phyloP scores from a whole-genome alignment of 2,888 invertebrate species.

The Drosophila nr. perissopoda region DNA sequence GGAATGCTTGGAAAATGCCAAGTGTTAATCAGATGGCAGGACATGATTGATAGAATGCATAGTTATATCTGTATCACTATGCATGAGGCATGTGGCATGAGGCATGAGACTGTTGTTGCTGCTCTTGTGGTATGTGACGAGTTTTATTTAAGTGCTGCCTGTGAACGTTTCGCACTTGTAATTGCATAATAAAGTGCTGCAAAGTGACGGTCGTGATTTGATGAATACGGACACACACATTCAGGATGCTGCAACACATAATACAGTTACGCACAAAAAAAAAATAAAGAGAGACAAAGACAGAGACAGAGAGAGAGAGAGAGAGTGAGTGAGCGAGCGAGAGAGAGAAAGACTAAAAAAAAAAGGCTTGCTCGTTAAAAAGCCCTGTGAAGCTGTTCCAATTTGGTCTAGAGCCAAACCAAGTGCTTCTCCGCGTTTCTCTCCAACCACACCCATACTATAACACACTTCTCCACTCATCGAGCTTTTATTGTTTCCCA shows the following conservation, averaged over 20 bases:
- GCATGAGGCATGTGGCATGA: background rate
- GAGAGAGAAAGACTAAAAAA: background rate
- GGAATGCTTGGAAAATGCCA: slow-evolving; percentile 8
- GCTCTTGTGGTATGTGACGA: slow-evolving; percentile 3
- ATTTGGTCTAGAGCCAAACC: slow-evolving; percentile 40
- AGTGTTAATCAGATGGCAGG: slow-evolving; percentile 53
- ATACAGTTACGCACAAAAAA: slow-evolving; percentile 3
- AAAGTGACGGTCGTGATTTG: slow-evolving; percentile 59
- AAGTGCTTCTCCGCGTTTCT: slow-evolving; percentile 6
- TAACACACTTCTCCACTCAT: slow-evolving; percentile 20
- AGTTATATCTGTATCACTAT: slow-evolving; percentile 40
- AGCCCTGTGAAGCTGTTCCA: slow-evolving; percentile 32
- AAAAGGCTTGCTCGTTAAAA: slow-evolving; percentile 47
- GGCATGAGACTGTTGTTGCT: slow-evolving; percentile 2
- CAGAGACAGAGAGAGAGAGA: background rate
- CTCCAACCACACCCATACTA: background rate
- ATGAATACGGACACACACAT: slow-evolving; percentile 42
- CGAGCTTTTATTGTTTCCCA: slow-evolving; percentile 65
- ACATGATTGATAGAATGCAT: slow-evolving; percentile 29
- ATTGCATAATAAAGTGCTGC: slow-evolving; percentile 74
- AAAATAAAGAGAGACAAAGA: background rate
- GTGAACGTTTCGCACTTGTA: slow-evolving; percentile 61
- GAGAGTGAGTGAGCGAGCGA: background rate
- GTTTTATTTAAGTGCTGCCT: slow-evolving; percentile 22
- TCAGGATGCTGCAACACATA: slow-evolving; percentile 39